Percentiles rank a stretch among this genome's conserved stretches.
Evolutionary conservation across 2,888 invertebrate species (phyloP).

Genomic region (Tachina fera): DNA sequence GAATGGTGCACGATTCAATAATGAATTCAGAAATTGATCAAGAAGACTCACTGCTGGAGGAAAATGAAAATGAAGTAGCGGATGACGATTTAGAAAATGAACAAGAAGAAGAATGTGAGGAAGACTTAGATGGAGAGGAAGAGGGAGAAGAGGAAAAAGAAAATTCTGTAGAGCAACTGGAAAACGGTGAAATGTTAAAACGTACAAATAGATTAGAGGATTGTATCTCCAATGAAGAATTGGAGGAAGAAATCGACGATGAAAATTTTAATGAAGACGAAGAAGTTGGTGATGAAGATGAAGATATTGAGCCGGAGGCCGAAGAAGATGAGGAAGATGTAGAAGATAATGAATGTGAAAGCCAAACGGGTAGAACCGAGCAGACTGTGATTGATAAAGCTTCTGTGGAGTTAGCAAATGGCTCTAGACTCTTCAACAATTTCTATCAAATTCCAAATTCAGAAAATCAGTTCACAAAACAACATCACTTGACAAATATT

Average conservation of each 20-base stretch:
- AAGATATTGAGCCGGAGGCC: constrained; percentile 1
- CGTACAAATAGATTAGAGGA: constrained; percentile 12
- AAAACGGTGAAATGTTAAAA: constrained; percentile 35
- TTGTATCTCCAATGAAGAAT: constrained; percentile 41
- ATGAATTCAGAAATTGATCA: constrained; percentile 82
- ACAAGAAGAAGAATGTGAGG: constrained; percentile 13
- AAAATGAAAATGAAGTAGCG: constrained; percentile 54
- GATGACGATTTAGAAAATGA: constrained; percentile 35
- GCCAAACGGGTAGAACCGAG: constrained; percentile 26
- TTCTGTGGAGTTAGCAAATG: constrained; percentile 26
- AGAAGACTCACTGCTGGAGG: constrained; percentile 34
- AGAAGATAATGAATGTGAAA: constrained; percentile 33
- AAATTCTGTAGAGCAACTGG: not conserved
- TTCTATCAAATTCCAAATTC: constrained; percentile 62
- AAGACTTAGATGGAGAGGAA: constrained; percentile 21
- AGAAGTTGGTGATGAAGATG: constrained; percentile 52
- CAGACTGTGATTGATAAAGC: constrained; percentile 64
- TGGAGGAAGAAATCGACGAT: constrained; percentile 39
- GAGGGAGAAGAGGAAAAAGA: constrained; percentile 23
- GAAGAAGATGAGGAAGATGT: constrained; percentile 64
- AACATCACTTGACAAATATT: constrained; percentile 50
- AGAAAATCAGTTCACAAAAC: constrained; percentile 42
- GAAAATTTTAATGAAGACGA: constrained; percentile 44
- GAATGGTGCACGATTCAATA: constrained; percentile 92
- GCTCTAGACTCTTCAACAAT: constrained; percentile 41